These are phyloP conservation scores for Meiosimyza platycephala DNA, from an alignment of 2,888 invertebrate species.

Conservation along the genomic window DNA sequence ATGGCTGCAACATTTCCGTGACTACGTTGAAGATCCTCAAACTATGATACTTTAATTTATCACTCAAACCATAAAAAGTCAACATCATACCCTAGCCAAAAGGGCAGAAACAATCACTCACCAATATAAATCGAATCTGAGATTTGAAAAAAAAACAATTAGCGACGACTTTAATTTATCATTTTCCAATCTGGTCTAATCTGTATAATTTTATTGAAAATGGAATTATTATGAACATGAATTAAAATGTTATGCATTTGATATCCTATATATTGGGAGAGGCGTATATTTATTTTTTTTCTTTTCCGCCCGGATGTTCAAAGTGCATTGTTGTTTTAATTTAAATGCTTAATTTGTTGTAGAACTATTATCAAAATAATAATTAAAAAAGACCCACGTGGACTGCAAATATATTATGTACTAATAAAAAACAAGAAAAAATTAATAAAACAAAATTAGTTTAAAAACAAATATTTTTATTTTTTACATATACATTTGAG, in stretches of 20 bases:
- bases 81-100: too few species aligned
- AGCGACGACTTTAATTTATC: conserved; percentile 19
- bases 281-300: not conserved
- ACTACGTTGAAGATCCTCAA: conserved; percentile 90
- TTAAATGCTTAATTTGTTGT: conserved; percentile 32
- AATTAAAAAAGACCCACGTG: conserved; percentile 14
- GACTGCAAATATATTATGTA: not conserved
- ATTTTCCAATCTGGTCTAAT: conserved; percentile 5
- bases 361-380: conserved; percentile 25
- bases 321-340: conserved; percentile 10
- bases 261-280: not conserved
- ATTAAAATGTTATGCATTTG: conserved; percentile 2
- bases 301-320: conserved; percentile 3
- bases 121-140: conserved; percentile 1
- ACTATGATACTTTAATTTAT: conserved; percentile 87
- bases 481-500: conserved; percentile 25
- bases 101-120: too few species aligned
- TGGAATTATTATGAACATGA: conserved; percentile 1
- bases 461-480: not conserved
- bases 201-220: not conserved
- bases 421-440: too few species aligned
- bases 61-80: not conserved
- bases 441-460: too few species aligned
- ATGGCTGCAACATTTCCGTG: conserved; percentile 92
- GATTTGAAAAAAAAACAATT: conserved; percentile 5